Evolutionary conservation across 2,888 invertebrate genomes (phyloP).

Genomic region (Amaurobius ferox): DNA sequence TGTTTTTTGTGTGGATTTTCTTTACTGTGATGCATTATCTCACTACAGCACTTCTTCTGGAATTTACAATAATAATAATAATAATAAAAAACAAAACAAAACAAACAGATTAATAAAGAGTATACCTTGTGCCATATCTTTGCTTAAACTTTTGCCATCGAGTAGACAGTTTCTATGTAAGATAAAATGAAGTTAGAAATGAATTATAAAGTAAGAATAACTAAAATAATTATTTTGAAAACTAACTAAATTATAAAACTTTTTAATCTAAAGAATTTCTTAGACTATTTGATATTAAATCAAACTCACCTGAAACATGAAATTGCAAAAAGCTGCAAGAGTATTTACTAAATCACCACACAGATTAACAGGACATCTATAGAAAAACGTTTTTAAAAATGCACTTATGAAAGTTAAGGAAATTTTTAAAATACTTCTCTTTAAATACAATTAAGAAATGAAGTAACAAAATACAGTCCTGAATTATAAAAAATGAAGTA

Average conservation of each 20-base stretch:
- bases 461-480: too few species aligned
- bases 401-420: conserved; percentile 80
- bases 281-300: not conserved
- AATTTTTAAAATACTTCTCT: too few species aligned
- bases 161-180: conserved; percentile 75
- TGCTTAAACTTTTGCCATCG: conserved; percentile 77
- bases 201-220: too few species aligned
- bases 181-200: conserved; percentile 13
- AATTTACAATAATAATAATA: conserved; percentile 9
- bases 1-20: too few species aligned
- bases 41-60: too few species aligned
- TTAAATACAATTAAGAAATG: too few species aligned
- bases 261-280: too few species aligned
- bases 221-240: too few species aligned
- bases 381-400: conserved; percentile 90
- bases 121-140: conserved; percentile 75
- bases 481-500: too few species aligned
- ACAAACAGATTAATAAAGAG: not conserved
- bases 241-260: too few species aligned
- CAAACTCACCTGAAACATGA: conserved; percentile 79
- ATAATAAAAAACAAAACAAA: not conserved
- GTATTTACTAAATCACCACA: conserved; percentile 86
- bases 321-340: conserved; percentile 86
- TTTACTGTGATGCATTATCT: too few species aligned
- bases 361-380: conserved; percentile 89